phyloP scores from a whole-genome alignment of 2,113 vertebrate species.

The Myanophis thanlyinensis region DNA sequence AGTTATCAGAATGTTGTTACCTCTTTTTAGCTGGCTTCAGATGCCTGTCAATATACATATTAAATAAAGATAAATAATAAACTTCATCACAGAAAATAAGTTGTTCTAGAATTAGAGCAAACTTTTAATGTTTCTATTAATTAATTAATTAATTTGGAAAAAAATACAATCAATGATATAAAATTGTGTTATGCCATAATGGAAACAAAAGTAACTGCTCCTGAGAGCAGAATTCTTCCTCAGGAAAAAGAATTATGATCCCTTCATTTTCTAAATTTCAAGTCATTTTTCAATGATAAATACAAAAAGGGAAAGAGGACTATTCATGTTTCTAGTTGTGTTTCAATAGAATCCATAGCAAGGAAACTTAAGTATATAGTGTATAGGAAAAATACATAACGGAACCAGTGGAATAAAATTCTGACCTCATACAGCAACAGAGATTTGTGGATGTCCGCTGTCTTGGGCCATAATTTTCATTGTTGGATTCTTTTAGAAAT shows the following conservation, averaged over 20 bases:
- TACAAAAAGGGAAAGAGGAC: not conserved
- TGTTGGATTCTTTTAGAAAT: conserved; percentile 77
- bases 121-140: not conserved
- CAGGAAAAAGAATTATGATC: not conserved
- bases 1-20: not conserved
- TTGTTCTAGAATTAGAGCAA: not conserved
- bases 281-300: not conserved
- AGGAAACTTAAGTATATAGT: not conserved
- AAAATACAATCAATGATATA: not conserved
- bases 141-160: not conserved
- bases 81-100: not conserved
- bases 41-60: not conserved
- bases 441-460: conserved; percentile 33
- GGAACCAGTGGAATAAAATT: conserved; percentile 16
- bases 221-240: not conserved
- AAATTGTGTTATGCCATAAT: not conserved
- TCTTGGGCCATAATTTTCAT: conserved; percentile 45
- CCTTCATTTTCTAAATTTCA: not conserved
- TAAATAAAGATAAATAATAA: not conserved
- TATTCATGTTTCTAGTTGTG: not conserved
- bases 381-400: not conserved
- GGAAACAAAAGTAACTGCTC: not conserved
- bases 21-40: not conserved
- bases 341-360: not conserved
- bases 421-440: conserved; percentile 83